These are phyloP conservation scores for Frankliniella fusca DNA, from an alignment of 2,888 invertebrate species.

Conservation along the genomic window DNA sequence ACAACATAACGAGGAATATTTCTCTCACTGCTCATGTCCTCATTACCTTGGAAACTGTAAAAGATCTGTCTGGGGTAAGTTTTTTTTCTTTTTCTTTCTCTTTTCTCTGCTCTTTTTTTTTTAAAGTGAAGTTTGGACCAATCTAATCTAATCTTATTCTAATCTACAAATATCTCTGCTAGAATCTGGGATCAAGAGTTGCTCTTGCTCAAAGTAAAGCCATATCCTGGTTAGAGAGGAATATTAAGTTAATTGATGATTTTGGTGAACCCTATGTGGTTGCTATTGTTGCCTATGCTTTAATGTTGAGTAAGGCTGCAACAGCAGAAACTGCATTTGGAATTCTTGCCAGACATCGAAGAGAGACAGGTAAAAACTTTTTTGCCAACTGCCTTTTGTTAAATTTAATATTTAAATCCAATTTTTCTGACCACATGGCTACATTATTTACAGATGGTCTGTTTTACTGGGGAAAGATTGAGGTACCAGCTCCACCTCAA, in stretches of 20 bases:
- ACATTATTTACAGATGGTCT: slow-evolving; percentile 58
- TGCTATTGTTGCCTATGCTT: slow-evolving; percentile 83
- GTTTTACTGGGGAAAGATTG: slow-evolving; percentile 79
- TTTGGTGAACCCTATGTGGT: slow-evolving; percentile 76
- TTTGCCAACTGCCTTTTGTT: slow-evolving; percentile 27
- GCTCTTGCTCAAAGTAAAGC: slow-evolving; percentile 71
- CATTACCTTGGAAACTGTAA: slow-evolving; percentile 78
- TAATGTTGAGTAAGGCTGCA: slow-evolving; percentile 78
- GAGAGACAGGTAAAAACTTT: slow-evolving; percentile 58
- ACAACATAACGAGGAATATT: slow-evolving; percentile 69
- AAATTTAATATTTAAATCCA: slow-evolving; percentile 18
- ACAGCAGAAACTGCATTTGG: slow-evolving; percentile 77
- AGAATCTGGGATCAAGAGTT: slow-evolving; percentile 70
- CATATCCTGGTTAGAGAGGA: slow-evolving; percentile 73
- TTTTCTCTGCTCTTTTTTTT: slow-evolving; percentile 28
- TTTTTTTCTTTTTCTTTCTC: slow-evolving; percentile 3
- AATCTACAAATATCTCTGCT: slow-evolving; percentile 35
- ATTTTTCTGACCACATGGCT: no score
- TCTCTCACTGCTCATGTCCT: slow-evolving; percentile 90
- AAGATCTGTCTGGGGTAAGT: slow-evolving; percentile 66
- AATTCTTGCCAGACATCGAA: slow-evolving; percentile 61
- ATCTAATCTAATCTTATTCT: neutral
- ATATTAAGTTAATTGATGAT: slow-evolving; percentile 68
- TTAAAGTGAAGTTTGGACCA: neutral
- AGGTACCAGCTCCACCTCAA: slow-evolving; percentile 73